phyloP scores from a whole-genome alignment of 2,113 vertebrate genomes.

The Neolamprologus hecqui region DNA sequence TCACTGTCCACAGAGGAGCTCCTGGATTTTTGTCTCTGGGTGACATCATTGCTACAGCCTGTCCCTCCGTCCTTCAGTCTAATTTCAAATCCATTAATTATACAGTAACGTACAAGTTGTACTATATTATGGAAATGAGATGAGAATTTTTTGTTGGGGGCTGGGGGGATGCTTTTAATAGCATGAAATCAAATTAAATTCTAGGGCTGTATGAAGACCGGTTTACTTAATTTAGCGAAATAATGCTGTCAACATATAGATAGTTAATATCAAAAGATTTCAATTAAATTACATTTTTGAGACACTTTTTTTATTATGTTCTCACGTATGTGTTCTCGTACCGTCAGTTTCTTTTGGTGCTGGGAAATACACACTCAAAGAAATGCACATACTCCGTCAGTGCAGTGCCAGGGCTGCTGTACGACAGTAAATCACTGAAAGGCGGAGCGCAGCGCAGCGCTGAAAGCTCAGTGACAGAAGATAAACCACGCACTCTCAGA shows the following conservation, averaged over 20 bases:
- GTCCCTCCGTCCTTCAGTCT: constrained; percentile 9
- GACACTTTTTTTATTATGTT: not conserved
- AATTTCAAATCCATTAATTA: not conserved
- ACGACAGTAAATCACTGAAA: constrained; percentile 61
- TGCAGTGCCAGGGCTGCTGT: constrained; percentile 20
- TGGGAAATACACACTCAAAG: not conserved
- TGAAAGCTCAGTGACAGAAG: constrained; percentile 58
- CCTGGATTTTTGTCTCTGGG: not conserved
- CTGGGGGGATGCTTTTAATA: not conserved
- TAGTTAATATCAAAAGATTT: not conserved
- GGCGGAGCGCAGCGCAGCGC: constrained; percentile 22
- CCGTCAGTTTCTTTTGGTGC: not conserved
- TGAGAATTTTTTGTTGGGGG: not conserved
- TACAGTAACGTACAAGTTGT: not conserved
- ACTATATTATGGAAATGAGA: not conserved
- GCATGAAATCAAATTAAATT: not conserved
- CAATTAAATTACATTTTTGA: not conserved
- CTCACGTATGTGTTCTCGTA: not conserved
- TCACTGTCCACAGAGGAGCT: not conserved
- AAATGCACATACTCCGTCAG: not conserved
- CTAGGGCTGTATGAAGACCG: not conserved
- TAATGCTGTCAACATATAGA: not conserved
- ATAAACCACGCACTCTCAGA: constrained; percentile 55
- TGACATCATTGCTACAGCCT: constrained; percentile 16
- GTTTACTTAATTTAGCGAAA: not conserved